Percentiles rank a stretch among this genome's conserved stretches.
Conservation (phyloP, 1,140 invertebrate genomes). For the Oppia nitens region DNA sequence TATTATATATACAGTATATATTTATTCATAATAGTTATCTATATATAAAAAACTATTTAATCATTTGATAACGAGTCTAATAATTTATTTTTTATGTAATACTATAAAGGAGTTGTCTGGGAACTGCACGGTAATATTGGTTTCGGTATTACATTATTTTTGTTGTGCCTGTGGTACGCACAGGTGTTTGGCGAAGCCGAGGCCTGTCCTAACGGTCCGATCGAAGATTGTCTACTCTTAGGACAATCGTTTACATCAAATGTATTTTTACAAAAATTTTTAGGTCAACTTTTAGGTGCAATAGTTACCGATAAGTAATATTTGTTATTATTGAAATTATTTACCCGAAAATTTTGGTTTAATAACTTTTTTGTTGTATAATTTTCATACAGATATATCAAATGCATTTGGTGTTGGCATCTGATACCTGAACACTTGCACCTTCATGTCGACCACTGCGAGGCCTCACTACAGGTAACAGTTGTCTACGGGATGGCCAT, state of each 20-base stretch:
- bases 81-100: background rate
- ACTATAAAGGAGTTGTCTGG: slow-evolving; percentile 20
- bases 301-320: slow-evolving; percentile 15
- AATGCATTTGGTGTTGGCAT: slow-evolving; percentile 21
- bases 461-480: slow-evolving; percentile 19
- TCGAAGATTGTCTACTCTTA: slow-evolving; percentile 20
- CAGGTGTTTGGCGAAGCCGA: slow-evolving; percentile 20
- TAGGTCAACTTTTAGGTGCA: slow-evolving; percentile 18
- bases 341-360: background rate
- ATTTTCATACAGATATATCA: slow-evolving; percentile 19
- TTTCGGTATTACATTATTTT: slow-evolving; percentile 13
- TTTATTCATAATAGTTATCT: too few species aligned
- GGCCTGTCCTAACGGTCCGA: slow-evolving; percentile 20
- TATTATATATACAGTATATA: background rate
- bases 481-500: slow-evolving; percentile 18
- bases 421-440: slow-evolving; percentile 18
- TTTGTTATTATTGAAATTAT: background rate
- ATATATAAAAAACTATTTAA: too few species aligned
- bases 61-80: too few species aligned
- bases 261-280: slow-evolving; percentile 13
- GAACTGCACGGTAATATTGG: slow-evolving; percentile 21
- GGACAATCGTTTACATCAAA: slow-evolving; percentile 8
- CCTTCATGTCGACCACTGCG: slow-evolving; percentile 16
- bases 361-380: background rate
- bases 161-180: slow-evolving; percentile 20